A percentile compares a stretch with the other conserved stretches of the same genome.
Evolutionary conservation across 2,113 vertebrate genomes (phyloP).

Genomic region (Leuciscus idus): DNA sequence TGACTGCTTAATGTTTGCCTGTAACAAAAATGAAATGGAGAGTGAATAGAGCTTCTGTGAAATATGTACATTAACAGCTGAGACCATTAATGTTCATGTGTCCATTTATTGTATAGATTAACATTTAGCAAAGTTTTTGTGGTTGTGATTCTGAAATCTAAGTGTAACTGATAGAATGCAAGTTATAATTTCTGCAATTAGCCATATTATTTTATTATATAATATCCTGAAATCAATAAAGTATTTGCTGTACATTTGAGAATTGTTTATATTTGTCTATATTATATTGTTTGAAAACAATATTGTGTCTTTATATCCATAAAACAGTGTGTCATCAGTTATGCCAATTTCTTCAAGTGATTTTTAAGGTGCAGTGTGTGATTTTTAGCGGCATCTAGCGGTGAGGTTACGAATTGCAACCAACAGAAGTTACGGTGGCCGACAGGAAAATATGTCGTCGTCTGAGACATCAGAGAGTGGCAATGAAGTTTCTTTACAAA

Average conservation of each 20-base stretch:
- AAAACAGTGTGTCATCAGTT: neutral
- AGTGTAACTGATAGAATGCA: neutral
- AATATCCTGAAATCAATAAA: neutral
- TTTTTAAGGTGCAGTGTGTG: too few species aligned
- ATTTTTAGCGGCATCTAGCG: too few species aligned
- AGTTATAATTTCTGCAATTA: neutral
- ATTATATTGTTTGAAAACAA: too few species aligned
- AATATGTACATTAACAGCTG: neutral
- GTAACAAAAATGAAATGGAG: neutral
- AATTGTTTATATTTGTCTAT: neutral
- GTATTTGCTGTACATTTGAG: neutral
- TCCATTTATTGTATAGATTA: neutral
- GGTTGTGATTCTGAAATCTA: neutral
- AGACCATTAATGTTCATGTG: neutral
- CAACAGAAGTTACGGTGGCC: too few species aligned
- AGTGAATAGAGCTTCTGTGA: neutral
- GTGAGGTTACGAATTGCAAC: too few species aligned
- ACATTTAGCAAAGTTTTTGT: neutral
- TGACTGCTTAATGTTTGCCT: neutral
- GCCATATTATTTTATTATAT: neutral
- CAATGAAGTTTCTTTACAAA: too few species aligned
- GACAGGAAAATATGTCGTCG: too few species aligned
- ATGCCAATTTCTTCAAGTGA: neutral
- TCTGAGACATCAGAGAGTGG: too few species aligned
- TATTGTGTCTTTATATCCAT: neutral